Conservation (phyloP, 2,113 vertebrate genomes). For the Glaucomys volans region DNA sequence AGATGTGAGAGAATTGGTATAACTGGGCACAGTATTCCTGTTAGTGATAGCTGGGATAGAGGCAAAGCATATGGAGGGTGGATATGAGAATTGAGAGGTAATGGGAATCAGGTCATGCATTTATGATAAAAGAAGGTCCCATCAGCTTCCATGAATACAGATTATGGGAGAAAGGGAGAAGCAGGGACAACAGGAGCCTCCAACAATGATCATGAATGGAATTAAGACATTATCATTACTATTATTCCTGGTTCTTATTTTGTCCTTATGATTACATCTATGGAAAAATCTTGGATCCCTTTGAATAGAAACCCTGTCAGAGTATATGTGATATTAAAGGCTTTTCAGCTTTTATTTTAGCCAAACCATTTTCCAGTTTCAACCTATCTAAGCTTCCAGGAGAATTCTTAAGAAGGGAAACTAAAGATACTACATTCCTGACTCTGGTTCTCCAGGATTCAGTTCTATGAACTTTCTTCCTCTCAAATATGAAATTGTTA, state of each 20-base stretch:
- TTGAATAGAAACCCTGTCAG: neutral
- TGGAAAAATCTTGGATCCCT: neutral
- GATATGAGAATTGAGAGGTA: neutral
- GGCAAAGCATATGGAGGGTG: neutral
- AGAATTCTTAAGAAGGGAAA: neutral
- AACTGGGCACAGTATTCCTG: neutral
- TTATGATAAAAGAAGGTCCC: neutral
- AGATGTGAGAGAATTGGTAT: neutral
- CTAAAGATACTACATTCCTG: neutral
- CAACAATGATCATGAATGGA: neutral
- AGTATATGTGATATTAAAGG: neutral
- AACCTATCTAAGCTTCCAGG: neutral
- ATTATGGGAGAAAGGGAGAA: neutral
- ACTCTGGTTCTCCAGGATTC: neutral
- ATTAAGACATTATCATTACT: neutral
- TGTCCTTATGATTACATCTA: neutral
- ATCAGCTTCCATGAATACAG: neutral
- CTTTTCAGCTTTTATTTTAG: neutral
- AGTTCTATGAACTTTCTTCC: neutral
- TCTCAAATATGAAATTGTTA: neutral
- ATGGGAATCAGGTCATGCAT: neutral
- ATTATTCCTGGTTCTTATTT: neutral
- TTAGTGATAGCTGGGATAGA: neutral
- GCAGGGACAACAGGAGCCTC: neutral
- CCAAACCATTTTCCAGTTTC: neutral